phyloP scores from a whole-genome alignment of 2,113 vertebrate species.

The Hucho hucho region DNA sequence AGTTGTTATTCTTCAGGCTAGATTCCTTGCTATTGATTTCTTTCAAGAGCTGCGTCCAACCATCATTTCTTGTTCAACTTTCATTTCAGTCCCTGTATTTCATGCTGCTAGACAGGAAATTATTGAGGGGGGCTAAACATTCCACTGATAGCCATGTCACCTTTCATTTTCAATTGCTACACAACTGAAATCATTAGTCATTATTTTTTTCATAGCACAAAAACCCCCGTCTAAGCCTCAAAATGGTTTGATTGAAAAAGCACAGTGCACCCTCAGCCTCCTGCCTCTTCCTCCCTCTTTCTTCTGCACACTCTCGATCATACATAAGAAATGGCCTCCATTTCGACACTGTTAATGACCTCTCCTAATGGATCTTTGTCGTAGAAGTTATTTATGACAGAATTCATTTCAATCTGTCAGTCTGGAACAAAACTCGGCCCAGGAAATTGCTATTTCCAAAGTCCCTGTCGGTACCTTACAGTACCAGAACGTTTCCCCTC shows the following conservation, averaged over 20 bases:
- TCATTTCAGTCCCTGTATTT: conserved; percentile 40
- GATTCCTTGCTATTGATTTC: conserved; percentile 19
- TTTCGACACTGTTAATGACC: conserved; percentile 69
- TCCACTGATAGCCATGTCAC: conserved; percentile 56
- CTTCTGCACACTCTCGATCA: conserved; percentile 47
- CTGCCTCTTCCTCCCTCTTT: conserved; percentile 47
- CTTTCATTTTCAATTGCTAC: conserved; percentile 62
- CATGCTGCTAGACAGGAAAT: conserved; percentile 20
- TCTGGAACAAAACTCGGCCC: conserved; percentile 39
- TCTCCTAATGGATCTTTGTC: conserved; percentile 68
- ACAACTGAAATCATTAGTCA: conserved; percentile 67
- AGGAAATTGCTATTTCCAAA: conserved; percentile 48
- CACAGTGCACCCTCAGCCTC: conserved; percentile 48
- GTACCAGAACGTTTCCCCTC: conserved; percentile 15
- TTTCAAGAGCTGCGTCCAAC: conserved; percentile 5
- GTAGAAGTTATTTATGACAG: conserved; percentile 71
- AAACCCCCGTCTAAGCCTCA: conserved; percentile 63
- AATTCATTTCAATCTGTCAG: conserved; percentile 70
- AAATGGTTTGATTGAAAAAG: conserved; percentile 69
- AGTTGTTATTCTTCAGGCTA: conserved; percentile 4
- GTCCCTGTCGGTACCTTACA: conserved; percentile 9
- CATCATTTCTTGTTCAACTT: conserved; percentile 14
- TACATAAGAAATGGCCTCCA: conserved; percentile 64
- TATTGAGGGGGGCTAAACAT: conserved; percentile 39
- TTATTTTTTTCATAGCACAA: conserved; percentile 45